Evolutionary conservation across 2,888 invertebrate genomes (phyloP).

Genomic region (Aelia acuminata): DNA sequence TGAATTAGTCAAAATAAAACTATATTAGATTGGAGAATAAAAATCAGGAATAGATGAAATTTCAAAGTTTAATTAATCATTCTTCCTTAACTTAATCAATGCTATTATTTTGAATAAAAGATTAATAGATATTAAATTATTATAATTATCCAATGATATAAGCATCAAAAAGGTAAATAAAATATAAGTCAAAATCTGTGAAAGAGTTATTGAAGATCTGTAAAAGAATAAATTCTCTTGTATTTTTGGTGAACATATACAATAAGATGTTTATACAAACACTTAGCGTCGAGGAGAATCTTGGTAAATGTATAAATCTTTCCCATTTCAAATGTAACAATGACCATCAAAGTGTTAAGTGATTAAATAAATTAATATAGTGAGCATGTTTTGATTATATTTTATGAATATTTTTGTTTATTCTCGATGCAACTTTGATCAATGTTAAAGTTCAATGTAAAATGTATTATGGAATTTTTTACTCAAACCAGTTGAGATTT

Average conservation of each 20-base stretch:
- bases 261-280: not conserved
- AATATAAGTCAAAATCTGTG: not conserved
- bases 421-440: not conserved
- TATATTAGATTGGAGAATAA: no score
- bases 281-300: not conserved
- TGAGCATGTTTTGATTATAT: not conserved
- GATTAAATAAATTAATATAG: not conserved
- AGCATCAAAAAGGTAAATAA: no score
- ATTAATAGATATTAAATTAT: not conserved
- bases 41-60: no score
- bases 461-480: not conserved
- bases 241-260: not conserved
- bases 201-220: not conserved
- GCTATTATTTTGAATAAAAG: no score
- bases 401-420: not conserved
- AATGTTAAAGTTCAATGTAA: not conserved
- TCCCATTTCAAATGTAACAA: not conserved
- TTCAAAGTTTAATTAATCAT: no score
- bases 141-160: no score
- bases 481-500: not conserved
- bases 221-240: not conserved
- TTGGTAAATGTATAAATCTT: not conserved
- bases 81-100: no score
- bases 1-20: no score
- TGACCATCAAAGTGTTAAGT: not conserved